Evolutionary conservation across 2,888 invertebrate genomes (phyloP).

Genomic region (Rhorus exstirpatorius): DNA sequence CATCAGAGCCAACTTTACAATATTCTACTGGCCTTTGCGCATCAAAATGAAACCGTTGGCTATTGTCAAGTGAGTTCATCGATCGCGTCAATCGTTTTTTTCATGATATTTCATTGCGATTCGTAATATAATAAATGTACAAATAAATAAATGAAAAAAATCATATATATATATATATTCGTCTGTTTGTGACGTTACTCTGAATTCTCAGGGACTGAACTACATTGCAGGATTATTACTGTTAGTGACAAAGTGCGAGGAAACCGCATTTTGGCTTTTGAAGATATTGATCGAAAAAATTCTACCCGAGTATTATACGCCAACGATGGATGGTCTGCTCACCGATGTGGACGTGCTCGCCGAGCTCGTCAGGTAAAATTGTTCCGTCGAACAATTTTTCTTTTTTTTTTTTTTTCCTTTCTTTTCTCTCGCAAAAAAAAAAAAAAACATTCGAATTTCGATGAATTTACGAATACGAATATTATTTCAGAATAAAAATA

Average conservation of each 20-base stretch:
- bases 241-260: constrained; percentile 95
- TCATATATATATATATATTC: constrained; percentile 8
- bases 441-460: constrained; percentile 27
- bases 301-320: constrained; percentile 95
- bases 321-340: constrained; percentile 95
- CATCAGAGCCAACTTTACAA: constrained; percentile 93
- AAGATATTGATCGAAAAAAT: constrained; percentile 95
- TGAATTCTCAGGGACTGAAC: constrained; percentile 91
- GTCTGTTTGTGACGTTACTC: constrained; percentile 4
- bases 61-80: constrained; percentile 92
- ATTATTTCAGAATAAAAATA: constrained; percentile 89
- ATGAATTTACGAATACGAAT: background rate
- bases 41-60: constrained; percentile 94
- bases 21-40: constrained; percentile 95
- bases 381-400: too few relatives aligned
- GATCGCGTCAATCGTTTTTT: background rate
- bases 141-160: background rate
- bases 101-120: constrained; percentile 3
- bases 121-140: background rate
- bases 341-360: constrained; percentile 96
- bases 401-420: too few relatives aligned
- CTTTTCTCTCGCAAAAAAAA: too few relatives aligned
- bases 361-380: constrained; percentile 91
- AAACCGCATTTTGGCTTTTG: constrained; percentile 96
- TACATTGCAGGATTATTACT: constrained; percentile 96